These are phyloP conservation scores for Gnatocerus cornutus DNA, from an alignment of 2,888 invertebrate species.

Conservation along the genomic window DNA sequence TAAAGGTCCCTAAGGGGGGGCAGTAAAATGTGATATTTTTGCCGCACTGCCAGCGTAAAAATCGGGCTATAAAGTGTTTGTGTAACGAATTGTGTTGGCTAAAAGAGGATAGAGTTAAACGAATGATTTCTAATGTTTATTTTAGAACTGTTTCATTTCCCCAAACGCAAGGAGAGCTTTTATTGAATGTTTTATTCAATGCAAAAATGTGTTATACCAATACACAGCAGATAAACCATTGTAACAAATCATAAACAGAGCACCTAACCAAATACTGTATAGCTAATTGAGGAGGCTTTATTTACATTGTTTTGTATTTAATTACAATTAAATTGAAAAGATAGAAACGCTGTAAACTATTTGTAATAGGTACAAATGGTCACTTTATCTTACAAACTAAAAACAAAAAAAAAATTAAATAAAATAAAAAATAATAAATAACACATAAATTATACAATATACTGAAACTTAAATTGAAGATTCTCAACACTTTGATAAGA, in stretches of 20 bases:
- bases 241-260: slow-evolving; percentile 64
- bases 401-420: slow-evolving; percentile 59
- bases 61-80: too few relatives aligned
- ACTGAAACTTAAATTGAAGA: slow-evolving; percentile 52
- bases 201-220: slow-evolving; percentile 67
- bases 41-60: too few relatives aligned
- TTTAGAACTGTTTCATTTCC: too few relatives aligned
- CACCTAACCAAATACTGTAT: slow-evolving; percentile 64
- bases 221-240: slow-evolving; percentile 64
- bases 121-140: too few relatives aligned
- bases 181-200: slow-evolving; percentile 63
- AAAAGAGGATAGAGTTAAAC: too few relatives aligned
- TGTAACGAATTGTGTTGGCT: too few relatives aligned
- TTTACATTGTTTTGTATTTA: slow-evolving; percentile 61
- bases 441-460: slow-evolving; percentile 62
- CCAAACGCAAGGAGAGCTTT: slow-evolving; percentile 19
- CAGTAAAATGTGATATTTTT: too few relatives aligned
- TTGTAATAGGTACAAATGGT: slow-evolving; percentile 59
- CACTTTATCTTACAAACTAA: slow-evolving; percentile 55
- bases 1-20: too few relatives aligned
- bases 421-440: slow-evolving; percentile 62
- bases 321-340: slow-evolving; percentile 34
- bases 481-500: slow-evolving; percentile 40
- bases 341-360: slow-evolving; percentile 54
- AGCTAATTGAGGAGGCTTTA: slow-evolving; percentile 58